phyloP scores from a whole-genome alignment of 2,888 invertebrate genomes.

The Hedychridium roseum region DNA sequence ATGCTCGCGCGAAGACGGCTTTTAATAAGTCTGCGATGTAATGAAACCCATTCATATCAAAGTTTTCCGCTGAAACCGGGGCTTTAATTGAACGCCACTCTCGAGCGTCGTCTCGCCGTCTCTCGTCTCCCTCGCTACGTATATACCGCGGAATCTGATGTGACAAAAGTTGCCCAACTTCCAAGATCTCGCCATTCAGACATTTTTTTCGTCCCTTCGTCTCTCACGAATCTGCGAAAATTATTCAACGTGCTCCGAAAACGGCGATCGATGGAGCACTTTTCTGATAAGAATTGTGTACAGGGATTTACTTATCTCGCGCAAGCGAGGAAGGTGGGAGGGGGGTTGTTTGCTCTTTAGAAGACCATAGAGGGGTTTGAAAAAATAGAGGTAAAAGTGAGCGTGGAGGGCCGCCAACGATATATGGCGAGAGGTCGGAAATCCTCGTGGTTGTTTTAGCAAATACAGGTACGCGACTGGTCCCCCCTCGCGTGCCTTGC shows the following conservation, averaged over 20 bases:
- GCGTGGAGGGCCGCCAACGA: too few species aligned
- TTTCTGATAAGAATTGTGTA: not conserved
- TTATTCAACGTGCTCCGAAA: too few species aligned
- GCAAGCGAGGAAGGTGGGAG: too few species aligned
- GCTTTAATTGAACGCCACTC: constrained; percentile 54
- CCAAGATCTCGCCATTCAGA: too few species aligned
- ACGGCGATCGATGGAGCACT: not conserved
- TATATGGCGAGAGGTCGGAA: constrained; percentile 4
- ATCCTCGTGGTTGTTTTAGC: constrained; percentile 5
- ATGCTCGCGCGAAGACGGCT: constrained; percentile 44
- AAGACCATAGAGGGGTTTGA: too few species aligned
- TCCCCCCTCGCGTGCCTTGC: not conserved
- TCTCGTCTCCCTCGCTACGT: constrained; percentile 8
- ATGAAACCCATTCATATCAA: constrained; percentile 62
- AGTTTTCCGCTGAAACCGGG: constrained; percentile 53
- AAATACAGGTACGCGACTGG: not conserved
- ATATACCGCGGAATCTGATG: constrained; percentile 9
- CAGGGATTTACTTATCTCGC: constrained; percentile 16
- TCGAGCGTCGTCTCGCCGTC: constrained; percentile 4
- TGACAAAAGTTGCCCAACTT: too few species aligned
- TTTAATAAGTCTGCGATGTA: constrained; percentile 59
- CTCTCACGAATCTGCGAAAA: too few species aligned
- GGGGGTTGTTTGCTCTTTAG: too few species aligned
- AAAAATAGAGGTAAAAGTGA: constrained; percentile 9
- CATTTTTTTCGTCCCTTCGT: too few species aligned